These are phyloP conservation scores for Mastomys natalensis DNA, from an alignment of 2,113 vertebrate genomes.

Conservation along the genomic window DNA sequence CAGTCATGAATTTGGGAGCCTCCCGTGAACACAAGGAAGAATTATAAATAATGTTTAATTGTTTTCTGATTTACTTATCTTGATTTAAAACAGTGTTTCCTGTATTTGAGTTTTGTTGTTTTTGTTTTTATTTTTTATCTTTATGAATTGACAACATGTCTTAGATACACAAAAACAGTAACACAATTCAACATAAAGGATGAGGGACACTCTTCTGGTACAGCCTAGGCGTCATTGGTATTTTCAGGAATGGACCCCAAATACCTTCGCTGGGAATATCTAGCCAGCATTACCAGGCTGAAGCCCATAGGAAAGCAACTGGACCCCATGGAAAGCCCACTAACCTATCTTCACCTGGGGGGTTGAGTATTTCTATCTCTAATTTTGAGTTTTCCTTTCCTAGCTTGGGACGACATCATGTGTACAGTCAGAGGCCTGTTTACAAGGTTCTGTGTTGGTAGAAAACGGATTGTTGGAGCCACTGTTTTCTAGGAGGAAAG, in stretches of 20 bases:
- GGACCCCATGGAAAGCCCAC: neutral
- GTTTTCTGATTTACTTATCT: neutral
- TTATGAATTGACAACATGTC: neutral
- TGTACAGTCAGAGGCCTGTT: neutral
- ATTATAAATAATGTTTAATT: neutral
- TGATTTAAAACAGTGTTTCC: neutral
- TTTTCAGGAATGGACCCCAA: neutral
- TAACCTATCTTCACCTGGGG: neutral
- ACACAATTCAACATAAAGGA: neutral
- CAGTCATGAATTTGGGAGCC: neutral
- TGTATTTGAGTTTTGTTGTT: neutral
- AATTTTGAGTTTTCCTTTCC: neutral
- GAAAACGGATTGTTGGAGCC: neutral
- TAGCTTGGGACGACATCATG: neutral
- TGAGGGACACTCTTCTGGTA: neutral
- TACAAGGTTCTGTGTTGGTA: neutral
- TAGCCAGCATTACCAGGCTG: neutral
- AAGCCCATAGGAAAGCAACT: neutral
- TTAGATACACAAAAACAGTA: neutral
- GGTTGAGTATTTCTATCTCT: neutral
- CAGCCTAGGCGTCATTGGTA: neutral
- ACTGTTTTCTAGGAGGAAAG: neutral
- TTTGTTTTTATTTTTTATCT: slow-evolving; percentile 51
- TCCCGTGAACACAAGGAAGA: neutral
- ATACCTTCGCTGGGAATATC: neutral